Evolutionary conservation across 2,888 invertebrate genomes (phyloP).

Genomic region (Synergus umbraculus): DNA sequence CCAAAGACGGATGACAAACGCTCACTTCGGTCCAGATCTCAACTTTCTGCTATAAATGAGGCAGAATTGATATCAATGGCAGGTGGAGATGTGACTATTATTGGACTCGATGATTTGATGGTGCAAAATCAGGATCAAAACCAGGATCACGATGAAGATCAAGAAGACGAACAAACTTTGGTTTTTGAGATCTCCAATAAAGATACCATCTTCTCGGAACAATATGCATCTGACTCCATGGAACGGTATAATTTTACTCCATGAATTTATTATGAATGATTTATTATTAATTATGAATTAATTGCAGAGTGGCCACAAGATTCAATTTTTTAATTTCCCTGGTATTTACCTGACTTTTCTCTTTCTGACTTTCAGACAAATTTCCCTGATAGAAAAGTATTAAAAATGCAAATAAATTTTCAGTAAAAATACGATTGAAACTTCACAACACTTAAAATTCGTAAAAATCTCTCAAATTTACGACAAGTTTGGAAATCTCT

Average conservation of each 20-base stretch:
- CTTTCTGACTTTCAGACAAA: too few relatives aligned
- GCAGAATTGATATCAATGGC: constrained; percentile 44
- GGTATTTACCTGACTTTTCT: too few relatives aligned
- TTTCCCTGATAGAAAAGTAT: too few relatives aligned
- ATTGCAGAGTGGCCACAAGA: too few relatives aligned
- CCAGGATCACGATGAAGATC: constrained; percentile 33
- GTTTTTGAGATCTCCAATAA: constrained; percentile 52
- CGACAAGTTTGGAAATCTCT: neutral
- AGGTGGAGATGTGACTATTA: constrained; percentile 47
- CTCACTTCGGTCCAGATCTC: constrained; percentile 60
- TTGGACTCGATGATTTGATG: neutral
- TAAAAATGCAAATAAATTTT: too few relatives aligned
- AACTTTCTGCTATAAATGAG: constrained; percentile 60
- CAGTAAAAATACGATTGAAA: too few relatives aligned
- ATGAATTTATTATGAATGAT: too few relatives aligned
- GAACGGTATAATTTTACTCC: constrained; percentile 43
- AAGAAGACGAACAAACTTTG: constrained; percentile 46
- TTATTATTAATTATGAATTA: too few relatives aligned
- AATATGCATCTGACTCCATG: constrained; percentile 36
- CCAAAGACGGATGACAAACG: constrained; percentile 58
- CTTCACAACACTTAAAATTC: too few relatives aligned
- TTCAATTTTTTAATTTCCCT: too few relatives aligned
- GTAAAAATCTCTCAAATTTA: too few relatives aligned
- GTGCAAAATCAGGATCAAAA: constrained; percentile 38
- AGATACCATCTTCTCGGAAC: constrained; percentile 42